Conservation (phyloP, 2,113 vertebrate genomes). For the Canis aureus region DNA sequence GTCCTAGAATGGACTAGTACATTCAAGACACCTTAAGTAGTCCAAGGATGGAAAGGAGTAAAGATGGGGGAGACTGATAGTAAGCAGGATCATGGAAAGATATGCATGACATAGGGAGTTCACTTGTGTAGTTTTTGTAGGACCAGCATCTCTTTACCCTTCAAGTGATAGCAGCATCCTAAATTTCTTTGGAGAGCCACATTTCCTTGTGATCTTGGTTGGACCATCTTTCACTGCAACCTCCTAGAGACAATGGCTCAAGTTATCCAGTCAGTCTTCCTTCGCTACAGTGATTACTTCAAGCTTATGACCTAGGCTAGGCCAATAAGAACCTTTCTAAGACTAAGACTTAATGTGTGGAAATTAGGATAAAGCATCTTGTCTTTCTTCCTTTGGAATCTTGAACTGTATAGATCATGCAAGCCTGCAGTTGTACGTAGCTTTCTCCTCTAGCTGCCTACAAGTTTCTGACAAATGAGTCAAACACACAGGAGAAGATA, state of each 20-base stretch:
- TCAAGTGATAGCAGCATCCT: not conserved
- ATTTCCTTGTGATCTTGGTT: not conserved
- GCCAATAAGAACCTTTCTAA: not conserved
- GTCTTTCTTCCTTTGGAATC: conserved; percentile 11
- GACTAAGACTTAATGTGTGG: not conserved
- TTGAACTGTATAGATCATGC: not conserved
- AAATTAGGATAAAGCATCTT: not conserved
- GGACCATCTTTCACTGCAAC: not conserved
- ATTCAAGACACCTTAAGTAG: not conserved
- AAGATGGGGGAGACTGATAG: not conserved
- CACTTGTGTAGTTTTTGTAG: not conserved
- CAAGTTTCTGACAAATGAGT: not conserved
- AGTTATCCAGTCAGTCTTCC: not conserved
- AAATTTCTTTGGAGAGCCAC: not conserved
- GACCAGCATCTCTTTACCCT: not conserved
- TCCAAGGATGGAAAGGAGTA: not conserved
- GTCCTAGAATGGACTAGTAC: not conserved
- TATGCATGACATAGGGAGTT: not conserved
- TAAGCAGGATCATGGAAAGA: not conserved
- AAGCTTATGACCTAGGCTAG: not conserved
- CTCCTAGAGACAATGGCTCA: not conserved
- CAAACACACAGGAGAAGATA: not conserved
- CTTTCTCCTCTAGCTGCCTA: not conserved
- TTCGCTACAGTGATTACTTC: not conserved
- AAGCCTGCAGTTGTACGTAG: not conserved